Percentiles rank a stretch among this genome's conserved stretches.
These are phyloP conservation scores for Fulmarus glacialis DNA, from an alignment of 2,113 vertebrate species.

Conservation along the genomic window DNA sequence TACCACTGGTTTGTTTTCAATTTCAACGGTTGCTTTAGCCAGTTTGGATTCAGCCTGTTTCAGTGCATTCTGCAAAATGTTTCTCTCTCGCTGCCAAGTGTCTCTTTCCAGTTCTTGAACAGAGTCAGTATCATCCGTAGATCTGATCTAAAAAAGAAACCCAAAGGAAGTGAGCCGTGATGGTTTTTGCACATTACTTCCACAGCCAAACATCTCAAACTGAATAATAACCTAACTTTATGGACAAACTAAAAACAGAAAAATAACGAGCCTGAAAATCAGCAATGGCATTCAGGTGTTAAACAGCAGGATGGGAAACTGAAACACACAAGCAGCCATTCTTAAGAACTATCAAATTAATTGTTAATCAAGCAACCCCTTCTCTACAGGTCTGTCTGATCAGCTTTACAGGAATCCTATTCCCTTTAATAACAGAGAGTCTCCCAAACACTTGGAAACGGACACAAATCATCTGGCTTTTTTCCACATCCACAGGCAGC, in stretches of 20 bases:
- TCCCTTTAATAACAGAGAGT: not conserved
- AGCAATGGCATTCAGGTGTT: not conserved
- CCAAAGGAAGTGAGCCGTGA: not conserved
- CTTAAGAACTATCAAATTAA: not conserved
- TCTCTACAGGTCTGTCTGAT: not conserved
- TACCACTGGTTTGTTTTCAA: conserved; percentile 73
- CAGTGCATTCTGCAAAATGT: conserved; percentile 25
- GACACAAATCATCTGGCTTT: not conserved
- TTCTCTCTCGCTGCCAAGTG: conserved; percentile 68
- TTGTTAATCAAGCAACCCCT: not conserved
- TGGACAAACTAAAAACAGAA: not conserved
- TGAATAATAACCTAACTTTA: not conserved
- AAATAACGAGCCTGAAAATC: not conserved
- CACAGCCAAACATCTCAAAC: not conserved
- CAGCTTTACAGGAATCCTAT: not conserved
- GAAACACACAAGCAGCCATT: not conserved
- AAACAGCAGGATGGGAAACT: not conserved
- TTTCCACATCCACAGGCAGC: not conserved
- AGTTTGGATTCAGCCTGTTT: conserved; percentile 71
- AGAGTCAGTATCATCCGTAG: not conserved
- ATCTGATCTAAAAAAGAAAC: conserved; percentile 3
- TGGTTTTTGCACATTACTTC: not conserved
- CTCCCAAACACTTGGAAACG: not conserved
- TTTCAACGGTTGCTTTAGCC: conserved; percentile 50
- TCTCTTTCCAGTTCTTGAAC: conserved; percentile 63